Conservation (phyloP, 2,797 vertebrate genomes). For the Hylomyscus alleni region DNA sequence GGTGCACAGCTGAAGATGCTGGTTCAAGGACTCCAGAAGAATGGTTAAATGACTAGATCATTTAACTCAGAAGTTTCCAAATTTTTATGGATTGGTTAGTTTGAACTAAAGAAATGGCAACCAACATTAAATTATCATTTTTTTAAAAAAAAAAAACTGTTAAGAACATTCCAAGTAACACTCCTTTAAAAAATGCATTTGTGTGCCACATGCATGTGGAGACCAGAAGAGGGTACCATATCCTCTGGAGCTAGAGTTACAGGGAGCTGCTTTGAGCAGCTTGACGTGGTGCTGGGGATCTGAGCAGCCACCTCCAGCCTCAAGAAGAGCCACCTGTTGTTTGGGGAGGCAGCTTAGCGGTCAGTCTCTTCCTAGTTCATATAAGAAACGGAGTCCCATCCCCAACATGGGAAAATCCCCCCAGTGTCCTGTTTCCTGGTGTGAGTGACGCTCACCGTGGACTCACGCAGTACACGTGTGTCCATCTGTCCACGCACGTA, state of each 20-base stretch:
- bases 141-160: background rate
- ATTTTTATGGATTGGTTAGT: background rate
- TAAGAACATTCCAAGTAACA: conserved; percentile 7
- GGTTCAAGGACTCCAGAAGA: background rate
- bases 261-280: background rate
- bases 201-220: background rate
- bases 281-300: background rate
- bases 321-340: background rate
- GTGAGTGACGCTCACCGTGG: background rate
- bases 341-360: background rate
- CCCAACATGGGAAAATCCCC: background rate
- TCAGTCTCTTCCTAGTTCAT: background rate
- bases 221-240: background rate
- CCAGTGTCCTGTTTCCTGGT: background rate
- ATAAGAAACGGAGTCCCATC: background rate
- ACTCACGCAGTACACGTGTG: background rate
- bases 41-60: background rate
- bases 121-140: background rate
- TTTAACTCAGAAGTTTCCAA: background rate
- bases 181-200: background rate
- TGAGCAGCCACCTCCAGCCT: background rate
- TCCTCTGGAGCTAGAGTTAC: background rate
- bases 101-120: conserved; percentile 39
- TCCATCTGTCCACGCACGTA: background rate
- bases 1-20: background rate